These are phyloP conservation scores for Lepidocyrtinus sp. DNA, from an alignment of 2,888 invertebrate species.

Conservation along the genomic window DNA sequence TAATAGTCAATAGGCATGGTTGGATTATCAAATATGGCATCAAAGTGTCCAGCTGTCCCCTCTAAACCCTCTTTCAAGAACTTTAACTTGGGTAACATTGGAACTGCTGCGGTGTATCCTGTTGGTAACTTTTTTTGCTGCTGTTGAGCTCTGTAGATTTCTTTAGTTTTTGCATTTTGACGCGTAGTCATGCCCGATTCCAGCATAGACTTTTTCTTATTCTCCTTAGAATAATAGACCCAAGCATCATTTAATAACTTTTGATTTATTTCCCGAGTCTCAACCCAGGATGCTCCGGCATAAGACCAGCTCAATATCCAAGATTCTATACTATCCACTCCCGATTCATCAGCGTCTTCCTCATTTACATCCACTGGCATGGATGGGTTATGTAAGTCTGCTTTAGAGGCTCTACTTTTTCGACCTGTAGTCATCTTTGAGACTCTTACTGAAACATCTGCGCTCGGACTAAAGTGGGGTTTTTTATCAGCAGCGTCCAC, in stretches of 20 bases:
- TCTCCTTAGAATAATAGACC: neutral
- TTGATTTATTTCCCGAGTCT: conserved; percentile 28
- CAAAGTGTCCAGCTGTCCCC: conserved; percentile 22
- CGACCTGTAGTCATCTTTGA: too few species aligned
- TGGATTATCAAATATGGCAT: conserved; percentile 27
- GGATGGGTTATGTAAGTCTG: too few species aligned
- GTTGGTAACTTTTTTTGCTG: neutral
- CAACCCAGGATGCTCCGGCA: neutral
- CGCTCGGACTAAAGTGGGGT: neutral
- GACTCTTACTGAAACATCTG: neutral
- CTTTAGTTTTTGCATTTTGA: neutral
- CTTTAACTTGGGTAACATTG: neutral
- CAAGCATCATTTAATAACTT: conserved; percentile 23
- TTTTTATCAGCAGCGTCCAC: neutral
- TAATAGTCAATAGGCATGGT: conserved; percentile 29
- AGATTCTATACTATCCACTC: neutral
- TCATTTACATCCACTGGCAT: too few species aligned
- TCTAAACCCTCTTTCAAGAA: neutral
- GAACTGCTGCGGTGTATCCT: conserved; percentile 13
- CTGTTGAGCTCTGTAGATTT: neutral
- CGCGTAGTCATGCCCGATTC: neutral
- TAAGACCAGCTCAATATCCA: conserved; percentile 30
- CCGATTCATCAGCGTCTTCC: neutral
- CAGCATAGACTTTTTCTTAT: conserved; percentile 15
- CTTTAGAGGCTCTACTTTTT: too few species aligned